A percentile compares a stretch with the other conserved stretches of the same genome.
These are phyloP conservation scores for Butorides virescens DNA, from an alignment of 2,113 vertebrate species.

Conservation along the genomic window DNA sequence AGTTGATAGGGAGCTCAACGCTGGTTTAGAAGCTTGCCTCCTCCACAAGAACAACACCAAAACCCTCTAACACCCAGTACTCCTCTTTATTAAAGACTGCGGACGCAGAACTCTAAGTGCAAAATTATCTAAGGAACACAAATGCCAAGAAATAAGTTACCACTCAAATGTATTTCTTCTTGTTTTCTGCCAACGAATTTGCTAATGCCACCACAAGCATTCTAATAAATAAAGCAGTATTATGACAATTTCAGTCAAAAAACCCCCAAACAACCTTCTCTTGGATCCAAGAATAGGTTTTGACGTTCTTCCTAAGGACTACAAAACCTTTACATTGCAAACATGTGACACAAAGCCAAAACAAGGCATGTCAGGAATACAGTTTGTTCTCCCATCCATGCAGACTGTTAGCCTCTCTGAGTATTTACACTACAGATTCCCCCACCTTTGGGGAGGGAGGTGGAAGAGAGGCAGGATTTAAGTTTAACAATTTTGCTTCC, in stretches of 20 bases:
- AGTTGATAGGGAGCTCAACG: fast-evolving
- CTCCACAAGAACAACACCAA: not conserved
- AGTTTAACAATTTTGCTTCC: not conserved
- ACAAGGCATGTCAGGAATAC: fast-evolving
- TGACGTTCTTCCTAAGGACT: too few relatives aligned
- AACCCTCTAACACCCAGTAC: not conserved
- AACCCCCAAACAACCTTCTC: not conserved
- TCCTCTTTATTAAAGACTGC: not conserved
- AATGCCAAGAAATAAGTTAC: not conserved
- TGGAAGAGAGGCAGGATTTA: not conserved
- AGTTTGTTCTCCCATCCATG: fast-evolving
- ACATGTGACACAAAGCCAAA: not conserved
- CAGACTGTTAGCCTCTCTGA: not conserved
- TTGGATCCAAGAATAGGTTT: not conserved
- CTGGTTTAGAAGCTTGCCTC: not conserved
- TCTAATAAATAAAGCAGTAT: not conserved
- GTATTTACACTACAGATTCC: too few relatives aligned
- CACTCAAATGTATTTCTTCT: too few relatives aligned
- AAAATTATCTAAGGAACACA: not conserved
- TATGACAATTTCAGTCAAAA: not conserved
- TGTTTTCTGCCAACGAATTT: not conserved
- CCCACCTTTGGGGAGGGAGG: not conserved
- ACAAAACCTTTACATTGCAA: not conserved
- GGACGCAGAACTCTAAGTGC: fast-evolving
- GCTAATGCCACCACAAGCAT: not conserved